Conservation (phyloP, 1,140 invertebrate genomes). For the Orius laevigatus region DNA sequence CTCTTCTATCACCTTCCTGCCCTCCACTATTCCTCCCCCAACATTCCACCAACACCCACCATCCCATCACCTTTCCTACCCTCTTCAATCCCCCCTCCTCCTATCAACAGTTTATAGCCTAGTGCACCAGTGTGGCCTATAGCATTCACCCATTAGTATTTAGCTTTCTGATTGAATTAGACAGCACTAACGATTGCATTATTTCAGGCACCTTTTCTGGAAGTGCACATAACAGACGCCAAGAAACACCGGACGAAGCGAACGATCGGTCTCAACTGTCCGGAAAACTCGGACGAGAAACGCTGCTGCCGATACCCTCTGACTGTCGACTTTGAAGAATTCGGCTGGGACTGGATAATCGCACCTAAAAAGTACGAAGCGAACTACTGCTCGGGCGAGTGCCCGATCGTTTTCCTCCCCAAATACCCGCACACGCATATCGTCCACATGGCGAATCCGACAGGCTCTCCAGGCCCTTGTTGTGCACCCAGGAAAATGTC, state of each 20-base stretch:
- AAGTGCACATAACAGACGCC: conserved; percentile 49
- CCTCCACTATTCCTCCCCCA: too few relatives aligned
- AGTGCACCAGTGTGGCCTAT: too few relatives aligned
- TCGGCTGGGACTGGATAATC: conserved; percentile 98
- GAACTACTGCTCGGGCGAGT: conserved; percentile 91
- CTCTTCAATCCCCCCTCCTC: too few relatives aligned
- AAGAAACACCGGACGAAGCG: conserved; percentile 46
- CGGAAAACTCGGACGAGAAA: conserved; percentile 56
- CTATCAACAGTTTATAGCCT: too few relatives aligned
- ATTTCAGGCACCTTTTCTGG: conserved; percentile 66
- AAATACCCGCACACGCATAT: conserved; percentile 89
- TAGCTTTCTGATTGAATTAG: too few relatives aligned
- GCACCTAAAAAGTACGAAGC: conserved; percentile 90
- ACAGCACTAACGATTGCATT: too few relatives aligned
- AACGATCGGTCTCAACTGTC: conserved; percentile 61
- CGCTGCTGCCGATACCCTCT: conserved; percentile 81
- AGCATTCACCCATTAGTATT: too few relatives aligned
- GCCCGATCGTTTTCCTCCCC: conserved; percentile 75
- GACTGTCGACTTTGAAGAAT: conserved; percentile 88
- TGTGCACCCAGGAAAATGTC: conserved; percentile 79
- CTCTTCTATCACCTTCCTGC: too few relatives aligned
- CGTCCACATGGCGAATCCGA: conserved; percentile 54
- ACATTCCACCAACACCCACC: too few relatives aligned
- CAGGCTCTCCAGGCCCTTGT: conserved; percentile 63
- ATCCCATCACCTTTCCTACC: too few relatives aligned